Conservation (phyloP, 1,140 invertebrate species). For the Chelonus insularis region DNA sequence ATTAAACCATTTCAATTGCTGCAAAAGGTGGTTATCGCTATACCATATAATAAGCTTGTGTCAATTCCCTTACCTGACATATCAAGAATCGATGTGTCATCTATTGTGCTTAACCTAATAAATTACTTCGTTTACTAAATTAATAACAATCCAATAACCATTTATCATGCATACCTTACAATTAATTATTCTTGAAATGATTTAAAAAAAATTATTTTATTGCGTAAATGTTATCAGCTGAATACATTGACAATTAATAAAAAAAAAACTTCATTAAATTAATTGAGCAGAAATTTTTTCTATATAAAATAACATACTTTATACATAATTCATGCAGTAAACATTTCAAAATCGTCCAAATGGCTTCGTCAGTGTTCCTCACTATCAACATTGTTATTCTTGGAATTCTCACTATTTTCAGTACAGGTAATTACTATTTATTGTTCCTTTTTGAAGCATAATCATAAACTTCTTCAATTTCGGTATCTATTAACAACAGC, state of each 20-base stretch:
- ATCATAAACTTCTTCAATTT: background rate
- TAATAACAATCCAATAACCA: slow-evolving; percentile 8
- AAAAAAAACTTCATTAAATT: no score
- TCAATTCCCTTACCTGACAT: slow-evolving; percentile 12
- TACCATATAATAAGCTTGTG: slow-evolving; percentile 15
- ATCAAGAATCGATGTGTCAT: slow-evolving; percentile 18
- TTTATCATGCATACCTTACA: background rate
- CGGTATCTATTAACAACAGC: background rate
- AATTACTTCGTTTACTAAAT: slow-evolving; percentile 1
- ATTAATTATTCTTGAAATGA: background rate
- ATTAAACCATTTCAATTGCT: slow-evolving; percentile 49
- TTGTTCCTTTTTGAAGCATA: background rate
- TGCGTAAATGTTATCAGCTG: no score
- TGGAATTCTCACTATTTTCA: no score
- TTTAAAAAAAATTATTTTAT: background rate
- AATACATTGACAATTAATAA: no score
- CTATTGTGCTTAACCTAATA: slow-evolving; percentile 7
- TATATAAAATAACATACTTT: no score
- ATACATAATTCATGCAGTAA: no score
- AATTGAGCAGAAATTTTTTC: no score
- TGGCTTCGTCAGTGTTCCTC: no score
- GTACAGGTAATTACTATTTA: no score
- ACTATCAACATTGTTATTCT: no score
- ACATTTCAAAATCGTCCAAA: no score
- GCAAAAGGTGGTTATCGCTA: slow-evolving; percentile 43